Evolutionary conservation across 2,797 vertebrate species (phyloP).

Genomic region (Acestrorhynchus altus): DNA sequence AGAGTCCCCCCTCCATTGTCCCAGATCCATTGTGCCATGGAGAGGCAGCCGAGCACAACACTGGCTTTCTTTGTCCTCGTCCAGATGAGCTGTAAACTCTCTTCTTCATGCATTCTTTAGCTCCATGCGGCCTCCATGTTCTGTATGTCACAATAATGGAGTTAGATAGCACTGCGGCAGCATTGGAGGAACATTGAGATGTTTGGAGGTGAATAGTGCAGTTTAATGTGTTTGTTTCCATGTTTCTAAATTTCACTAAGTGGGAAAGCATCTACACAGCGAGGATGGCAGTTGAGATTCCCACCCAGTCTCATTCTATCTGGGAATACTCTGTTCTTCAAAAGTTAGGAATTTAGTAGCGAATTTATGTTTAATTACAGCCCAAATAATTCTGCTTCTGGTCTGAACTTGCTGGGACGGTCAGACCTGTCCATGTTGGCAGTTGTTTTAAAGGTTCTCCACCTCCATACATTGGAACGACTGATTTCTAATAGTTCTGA

Average conservation of each 20-base stretch:
- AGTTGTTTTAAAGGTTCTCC: too few relatives aligned
- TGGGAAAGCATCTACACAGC: background rate
- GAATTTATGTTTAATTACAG: too few relatives aligned
- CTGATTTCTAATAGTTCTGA: too few relatives aligned
- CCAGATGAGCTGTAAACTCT: constrained; percentile 70
- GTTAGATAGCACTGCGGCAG: constrained; percentile 51
- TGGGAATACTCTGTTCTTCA: background rate
- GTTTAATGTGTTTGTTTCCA: background rate
- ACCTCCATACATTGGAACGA: too few relatives aligned
- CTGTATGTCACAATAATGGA: constrained; percentile 72
- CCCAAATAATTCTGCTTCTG: too few relatives aligned
- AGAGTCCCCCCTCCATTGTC: constrained; percentile 74
- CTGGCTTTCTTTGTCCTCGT: constrained; percentile 75
- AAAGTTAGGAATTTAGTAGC: too few relatives aligned
- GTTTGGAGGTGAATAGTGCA: background rate
- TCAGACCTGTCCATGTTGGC: too few relatives aligned
- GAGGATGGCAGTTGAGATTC: background rate
- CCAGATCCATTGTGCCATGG: constrained; percentile 75
- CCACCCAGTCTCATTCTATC: background rate
- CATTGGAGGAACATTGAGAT: background rate
- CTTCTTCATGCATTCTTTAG: constrained; percentile 61
- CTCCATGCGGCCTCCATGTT: constrained; percentile 69
- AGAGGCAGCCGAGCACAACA: constrained; percentile 77
- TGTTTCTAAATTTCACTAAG: background rate
- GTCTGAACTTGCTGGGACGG: too few relatives aligned